phyloP scores from a whole-genome alignment of 2,113 vertebrate species.

The Sigmodon hispidus region DNA sequence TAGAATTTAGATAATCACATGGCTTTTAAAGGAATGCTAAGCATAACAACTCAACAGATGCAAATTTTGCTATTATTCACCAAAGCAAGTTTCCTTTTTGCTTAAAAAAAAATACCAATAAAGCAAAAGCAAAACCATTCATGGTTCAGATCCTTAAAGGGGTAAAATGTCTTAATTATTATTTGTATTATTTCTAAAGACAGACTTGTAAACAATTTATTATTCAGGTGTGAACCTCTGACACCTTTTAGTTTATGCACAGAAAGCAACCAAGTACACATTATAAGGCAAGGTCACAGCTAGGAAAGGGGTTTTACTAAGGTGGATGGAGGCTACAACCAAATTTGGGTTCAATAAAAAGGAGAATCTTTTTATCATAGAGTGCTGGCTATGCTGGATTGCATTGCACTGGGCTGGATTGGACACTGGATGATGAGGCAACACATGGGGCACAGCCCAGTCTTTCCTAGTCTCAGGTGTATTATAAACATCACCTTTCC shows the following conservation, averaged over 20 bases:
- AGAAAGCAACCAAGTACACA: constrained; percentile 27
- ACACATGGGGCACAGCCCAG: not conserved
- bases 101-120: constrained; percentile 54
- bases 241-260: not conserved
- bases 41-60: not conserved
- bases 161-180: constrained; percentile 15
- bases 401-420: not conserved
- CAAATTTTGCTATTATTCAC: constrained; percentile 45
- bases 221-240: not conserved
- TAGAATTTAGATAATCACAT: constrained; percentile 59
- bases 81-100: constrained; percentile 29
- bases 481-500: not conserved
- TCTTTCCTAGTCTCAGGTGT: not conserved
- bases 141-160: constrained; percentile 13
- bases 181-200: constrained; percentile 57
- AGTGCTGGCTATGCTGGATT: not conserved
- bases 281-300: constrained; percentile 38
- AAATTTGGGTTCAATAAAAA: constrained; percentile 15
- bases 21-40: constrained; percentile 30
- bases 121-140: constrained; percentile 6
- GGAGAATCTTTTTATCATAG: not conserved
- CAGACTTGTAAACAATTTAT: constrained; percentile 24
- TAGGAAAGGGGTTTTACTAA: constrained; percentile 41
- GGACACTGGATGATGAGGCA: not conserved
- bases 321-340: constrained; percentile 18